phyloP scores from a whole-genome alignment of 1,140 invertebrate genomes.

The Drosophila navojoa region DNA sequence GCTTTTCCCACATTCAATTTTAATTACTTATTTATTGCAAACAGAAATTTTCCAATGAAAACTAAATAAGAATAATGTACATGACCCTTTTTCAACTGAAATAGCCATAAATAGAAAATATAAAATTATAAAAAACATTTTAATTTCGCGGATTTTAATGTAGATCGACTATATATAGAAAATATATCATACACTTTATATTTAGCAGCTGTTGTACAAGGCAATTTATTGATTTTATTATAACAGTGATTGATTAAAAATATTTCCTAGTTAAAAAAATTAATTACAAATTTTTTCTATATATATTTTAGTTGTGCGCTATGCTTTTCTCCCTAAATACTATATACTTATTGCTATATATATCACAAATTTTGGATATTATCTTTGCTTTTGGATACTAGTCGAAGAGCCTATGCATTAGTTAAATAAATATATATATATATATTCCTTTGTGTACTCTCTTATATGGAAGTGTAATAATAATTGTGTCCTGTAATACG shows the following conservation, averaged over 20 bases:
- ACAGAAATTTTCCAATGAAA: slow-evolving; percentile 41
- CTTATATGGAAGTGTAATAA: slow-evolving; percentile 37
- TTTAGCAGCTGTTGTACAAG: slow-evolving; percentile 42
- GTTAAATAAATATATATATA: slow-evolving; percentile 20
- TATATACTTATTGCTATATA: slow-evolving; percentile 38
- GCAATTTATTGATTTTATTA: slow-evolving; percentile 50
- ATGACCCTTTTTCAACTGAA: slow-evolving; percentile 11
- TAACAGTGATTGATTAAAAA: slow-evolving; percentile 52
- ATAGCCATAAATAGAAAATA: slow-evolving; percentile 20
- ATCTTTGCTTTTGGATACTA: slow-evolving; percentile 50
- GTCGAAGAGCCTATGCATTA: slow-evolving; percentile 59
- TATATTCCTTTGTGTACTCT: slow-evolving; percentile 43
- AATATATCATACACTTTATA: slow-evolving; percentile 56
- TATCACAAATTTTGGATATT: slow-evolving; percentile 76
- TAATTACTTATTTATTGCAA: slow-evolving; percentile 56
- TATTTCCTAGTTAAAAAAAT: slow-evolving; percentile 12
- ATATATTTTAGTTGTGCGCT: slow-evolving; percentile 71
- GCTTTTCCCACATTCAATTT: slow-evolving; percentile 37
- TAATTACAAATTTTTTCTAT: slow-evolving; percentile 31
- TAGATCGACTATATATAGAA: slow-evolving; percentile 10
- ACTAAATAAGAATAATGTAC: not conserved
- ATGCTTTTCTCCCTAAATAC: slow-evolving; percentile 46
- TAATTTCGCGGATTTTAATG: not conserved
- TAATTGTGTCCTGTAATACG: slow-evolving; percentile 61
- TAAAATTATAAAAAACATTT: not conserved